Base-by-base conservation (phyloP, 2,888 invertebrate species). In the Drosophila limbata region DNA sequence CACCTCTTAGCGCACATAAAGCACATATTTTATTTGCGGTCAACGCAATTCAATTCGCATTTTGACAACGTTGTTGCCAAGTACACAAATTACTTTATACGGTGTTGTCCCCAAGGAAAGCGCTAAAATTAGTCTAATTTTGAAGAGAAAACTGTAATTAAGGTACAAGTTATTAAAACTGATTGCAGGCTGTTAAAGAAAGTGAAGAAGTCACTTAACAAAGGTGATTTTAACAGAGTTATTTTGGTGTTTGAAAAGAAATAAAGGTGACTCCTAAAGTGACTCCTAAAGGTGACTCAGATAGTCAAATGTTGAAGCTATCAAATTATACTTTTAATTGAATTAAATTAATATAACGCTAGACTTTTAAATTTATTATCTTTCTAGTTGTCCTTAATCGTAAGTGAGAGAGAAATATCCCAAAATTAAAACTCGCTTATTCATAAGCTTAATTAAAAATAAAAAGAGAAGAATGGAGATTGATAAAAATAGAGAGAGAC, bases 11-110 rank as follows among this genome's bases (percentile, higher is more conserved):
- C 40, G 62, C 47, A 50, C 72, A 72, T 70, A 63, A 75, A 75
- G 65, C 65, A 53, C 68, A 53, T 59, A 77, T 78, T 81, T 86
- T 66, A 78, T 78, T 77, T 86, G 84, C 71, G 88, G 84, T 76
- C 69, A 77, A 73, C 47, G 70, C 83, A 82, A 83, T 88, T 83
- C 77, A 77, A 88, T 84, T 88, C 84, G 42, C 75, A 71, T 82
- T 77, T 76, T 65, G 37, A 52, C 47, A 69, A 61, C 69, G 63
- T 62, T 62, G 28, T 42, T 15, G 33, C 10, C 37, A 25, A 47
- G 51, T 17, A 15, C 48, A n/a, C 42, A 50, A 70, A 65, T 64
- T 50, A 53, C 48, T 61, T 75, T 69, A 59, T 45, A 19, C 39
- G 35, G n/a, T 13, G 42, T 31, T n/a, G 9, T 6, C 37, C 28